Evolutionary conservation across 2,888 invertebrate genomes (phyloP).

Genomic region (Fragum whitleyi): DNA sequence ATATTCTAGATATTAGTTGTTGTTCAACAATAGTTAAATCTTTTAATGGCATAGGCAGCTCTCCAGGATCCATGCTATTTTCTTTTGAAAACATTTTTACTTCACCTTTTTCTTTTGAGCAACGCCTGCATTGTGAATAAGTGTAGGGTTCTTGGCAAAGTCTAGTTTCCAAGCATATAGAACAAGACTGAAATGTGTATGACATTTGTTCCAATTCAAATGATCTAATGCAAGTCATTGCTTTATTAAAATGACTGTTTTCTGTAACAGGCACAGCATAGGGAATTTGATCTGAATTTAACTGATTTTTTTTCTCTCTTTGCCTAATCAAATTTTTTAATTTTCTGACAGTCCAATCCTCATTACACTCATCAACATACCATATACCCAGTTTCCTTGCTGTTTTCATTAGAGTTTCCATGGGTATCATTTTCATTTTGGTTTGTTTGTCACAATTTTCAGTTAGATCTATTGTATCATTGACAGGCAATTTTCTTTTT

Average conservation of each 20-base stretch:
- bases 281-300: neutral
- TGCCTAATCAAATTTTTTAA: neutral
- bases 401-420: neutral
- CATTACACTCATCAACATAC: neutral
- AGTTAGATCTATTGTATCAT: neutral
- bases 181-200: neutral
- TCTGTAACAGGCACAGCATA: neutral
- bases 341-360: neutral
- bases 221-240: conserved; percentile 36
- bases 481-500: neutral
- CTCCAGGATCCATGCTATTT: conserved; percentile 57
- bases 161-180: neutral
- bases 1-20: conserved; percentile 47
- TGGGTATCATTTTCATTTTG: neutral
- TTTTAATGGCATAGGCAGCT: conserved; percentile 17
- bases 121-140: neutral
- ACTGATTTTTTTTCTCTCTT: neutral
- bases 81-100: conserved; percentile 57
- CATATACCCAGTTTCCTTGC: neutral
- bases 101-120: conserved; percentile 26
- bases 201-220: conserved; percentile 42
- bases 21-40: conserved; percentile 45
- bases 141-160: neutral
- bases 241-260: conserved; percentile 27
- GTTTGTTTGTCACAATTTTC: neutral